Percentiles rank a stretch among this genome's conserved stretches.
These are phyloP conservation scores for Nowickia ferox DNA, from an alignment of 2,888 invertebrate species.

Conservation along the genomic window DNA sequence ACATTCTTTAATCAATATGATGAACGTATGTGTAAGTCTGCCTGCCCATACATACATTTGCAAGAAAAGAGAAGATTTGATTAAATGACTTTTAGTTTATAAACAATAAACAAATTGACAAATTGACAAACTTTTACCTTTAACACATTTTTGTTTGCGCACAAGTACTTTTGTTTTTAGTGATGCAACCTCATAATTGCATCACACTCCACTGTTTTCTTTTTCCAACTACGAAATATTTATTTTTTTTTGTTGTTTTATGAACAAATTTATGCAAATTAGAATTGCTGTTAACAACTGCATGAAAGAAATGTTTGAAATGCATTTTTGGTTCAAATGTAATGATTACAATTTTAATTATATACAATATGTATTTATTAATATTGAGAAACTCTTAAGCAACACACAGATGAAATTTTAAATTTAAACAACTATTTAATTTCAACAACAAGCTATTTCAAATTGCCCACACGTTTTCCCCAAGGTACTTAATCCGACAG, in stretches of 20 bases:
- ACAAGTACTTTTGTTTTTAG: slow-evolving; percentile 9
- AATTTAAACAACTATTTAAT: neutral
- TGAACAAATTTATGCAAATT: slow-evolving; percentile 40
- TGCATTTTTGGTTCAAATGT: neutral
- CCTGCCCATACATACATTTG: too few relatives aligned
- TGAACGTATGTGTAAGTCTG: neutral
- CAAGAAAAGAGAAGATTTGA: neutral
- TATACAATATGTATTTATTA: neutral
- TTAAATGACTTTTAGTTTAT: neutral
- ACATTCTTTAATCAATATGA: neutral
- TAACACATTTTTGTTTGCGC: neutral
- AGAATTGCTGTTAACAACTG: neutral
- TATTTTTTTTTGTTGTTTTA: neutral
- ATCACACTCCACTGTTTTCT: neutral
- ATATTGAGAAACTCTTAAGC: neutral
- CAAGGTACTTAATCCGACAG: neutral
- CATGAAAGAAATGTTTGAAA: neutral
- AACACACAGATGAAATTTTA: neutral
- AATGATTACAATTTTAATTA: neutral
- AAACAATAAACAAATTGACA: too few relatives aligned
- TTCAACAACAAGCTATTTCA: neutral
- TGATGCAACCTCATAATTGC: slow-evolving; percentile 6
- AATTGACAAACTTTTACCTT: neutral
- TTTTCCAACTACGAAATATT: neutral
- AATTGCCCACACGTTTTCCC: slow-evolving; percentile 10